These are phyloP conservation scores for Hirudinaria manillensis DNA, from an alignment of 2,888 invertebrate species.

Conservation along the genomic window DNA sequence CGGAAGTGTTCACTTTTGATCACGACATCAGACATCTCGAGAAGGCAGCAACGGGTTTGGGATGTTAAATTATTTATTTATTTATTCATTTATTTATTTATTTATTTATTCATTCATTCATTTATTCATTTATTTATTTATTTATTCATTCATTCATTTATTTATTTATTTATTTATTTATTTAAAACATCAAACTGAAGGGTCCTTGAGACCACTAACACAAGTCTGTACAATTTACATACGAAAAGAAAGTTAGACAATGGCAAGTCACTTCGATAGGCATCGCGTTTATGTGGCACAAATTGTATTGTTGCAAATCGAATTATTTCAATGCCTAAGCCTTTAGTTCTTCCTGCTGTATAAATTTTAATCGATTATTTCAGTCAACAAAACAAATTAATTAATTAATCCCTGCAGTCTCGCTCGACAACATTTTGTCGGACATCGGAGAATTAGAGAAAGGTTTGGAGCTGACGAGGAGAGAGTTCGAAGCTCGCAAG, in stretches of 20 bases:
- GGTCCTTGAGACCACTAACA: no score
- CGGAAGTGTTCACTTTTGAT: conserved; percentile 82
- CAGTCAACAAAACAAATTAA: no score
- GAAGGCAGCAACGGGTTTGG: conserved; percentile 82
- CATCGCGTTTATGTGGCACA: background rate
- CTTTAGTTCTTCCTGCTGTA: no score
- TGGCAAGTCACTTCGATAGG: background rate
- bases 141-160: no score
- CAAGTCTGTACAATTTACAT: no score
- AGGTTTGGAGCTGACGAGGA: conserved; percentile 85
- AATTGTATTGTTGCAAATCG: background rate
- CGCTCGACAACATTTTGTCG: conserved; percentile 85
- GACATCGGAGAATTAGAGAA: conserved; percentile 91
- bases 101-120: no score
- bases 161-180: no score
- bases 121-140: no score
- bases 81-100: background rate
- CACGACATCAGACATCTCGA: conserved; percentile 87
- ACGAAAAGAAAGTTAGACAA: background rate
- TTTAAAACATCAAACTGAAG: no score
- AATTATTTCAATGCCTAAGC: no score
- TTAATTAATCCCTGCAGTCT: conserved; percentile 61
- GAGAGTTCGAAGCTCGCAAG: conserved; percentile 69
- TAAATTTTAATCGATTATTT: no score
- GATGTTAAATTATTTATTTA: background rate